Evolutionary conservation across 2,113 vertebrate species (phyloP), one percentile per base, ranked within the genome.

Genomic region (Toxotes jaculatrix): DNA sequence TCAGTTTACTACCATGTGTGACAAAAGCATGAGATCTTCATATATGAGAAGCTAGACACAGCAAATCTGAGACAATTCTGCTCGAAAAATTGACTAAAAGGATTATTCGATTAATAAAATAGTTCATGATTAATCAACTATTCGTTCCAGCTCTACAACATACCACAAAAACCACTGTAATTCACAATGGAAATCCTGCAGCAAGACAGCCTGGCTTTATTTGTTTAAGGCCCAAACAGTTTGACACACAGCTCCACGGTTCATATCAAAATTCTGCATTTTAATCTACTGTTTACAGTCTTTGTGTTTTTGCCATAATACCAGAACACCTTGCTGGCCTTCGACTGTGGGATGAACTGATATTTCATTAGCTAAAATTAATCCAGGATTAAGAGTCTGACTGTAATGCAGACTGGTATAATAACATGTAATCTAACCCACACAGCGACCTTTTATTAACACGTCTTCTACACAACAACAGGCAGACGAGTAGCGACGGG

Each of bases 301-400:
- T 42, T 7, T 4, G n/a, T 47, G 65, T 4, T 38, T 74, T 14
- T 40, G 49, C 59, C 45, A 53, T 64, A 68, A 73, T 5, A 40
- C 1, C 45, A 66, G 12, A 68, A 64, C 16, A 73, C 31, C 59
- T n/a, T 32, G 36, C 56, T 63, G 81, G 84, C 71, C 78, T 84
- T 57, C 34, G 55, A 6, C 31, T 49, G 42, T 43, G 21, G 21
- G 63, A 45, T 21, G 5, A 60, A 51, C 31, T 27, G 51, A 34
- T 45, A 62, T 66, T 40, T 36, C 2, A 36, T 36, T 6, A 36
- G 7, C 43, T n/a, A 2, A 47, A 55, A 61, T 69, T 38, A 23
- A 57, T 40, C 8, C 16, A 7, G 13, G n/a, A 63, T 59, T 61
- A 34, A 7, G 27, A 60, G 38, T 1, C 3, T 17, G 47, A 4